phyloP scores from a whole-genome alignment of 2,113 vertebrate species.

The Scortum barcoo region DNA sequence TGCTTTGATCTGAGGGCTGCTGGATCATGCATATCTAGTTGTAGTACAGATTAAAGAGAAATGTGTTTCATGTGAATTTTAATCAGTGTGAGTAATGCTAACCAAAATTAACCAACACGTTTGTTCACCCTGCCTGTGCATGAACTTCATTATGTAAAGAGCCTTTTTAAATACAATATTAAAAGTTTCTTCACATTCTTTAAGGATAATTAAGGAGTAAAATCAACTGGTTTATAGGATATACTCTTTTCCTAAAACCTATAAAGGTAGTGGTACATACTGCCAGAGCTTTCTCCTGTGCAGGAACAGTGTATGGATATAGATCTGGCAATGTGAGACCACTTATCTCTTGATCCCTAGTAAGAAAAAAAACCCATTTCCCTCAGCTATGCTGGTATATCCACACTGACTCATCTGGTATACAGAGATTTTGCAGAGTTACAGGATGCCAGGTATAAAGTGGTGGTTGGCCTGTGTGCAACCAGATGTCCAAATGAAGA shows the following conservation, averaged over 20 bases:
- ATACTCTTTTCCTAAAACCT: too few relatives aligned
- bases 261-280: neutral
- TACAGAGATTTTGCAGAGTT: constrained; percentile 5
- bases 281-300: neutral
- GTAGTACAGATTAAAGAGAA: neutral
- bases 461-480: constrained; percentile 1
- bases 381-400: neutral
- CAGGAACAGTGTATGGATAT: constrained; percentile 7
- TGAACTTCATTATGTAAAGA: neutral
- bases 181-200: constrained; percentile 15
- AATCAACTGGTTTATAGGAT: too few relatives aligned
- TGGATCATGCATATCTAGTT: neutral
- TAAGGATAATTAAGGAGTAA: constrained; percentile 13
- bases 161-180: neutral
- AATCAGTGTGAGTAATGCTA: neutral
- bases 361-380: constrained; percentile 1
- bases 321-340: neutral
- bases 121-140: neutral
- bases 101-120: neutral
- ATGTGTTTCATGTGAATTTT: constrained; percentile 2
- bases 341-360: neutral
- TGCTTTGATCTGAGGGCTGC: constrained; percentile 21
- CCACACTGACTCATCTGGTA: constrained; percentile 11
- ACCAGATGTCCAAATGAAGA: constrained; percentile 26
- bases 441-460: neutral